These are phyloP conservation scores for Petrolisthes manimaculis DNA, from an alignment of 2,888 invertebrate species.

Conservation along the genomic window DNA sequence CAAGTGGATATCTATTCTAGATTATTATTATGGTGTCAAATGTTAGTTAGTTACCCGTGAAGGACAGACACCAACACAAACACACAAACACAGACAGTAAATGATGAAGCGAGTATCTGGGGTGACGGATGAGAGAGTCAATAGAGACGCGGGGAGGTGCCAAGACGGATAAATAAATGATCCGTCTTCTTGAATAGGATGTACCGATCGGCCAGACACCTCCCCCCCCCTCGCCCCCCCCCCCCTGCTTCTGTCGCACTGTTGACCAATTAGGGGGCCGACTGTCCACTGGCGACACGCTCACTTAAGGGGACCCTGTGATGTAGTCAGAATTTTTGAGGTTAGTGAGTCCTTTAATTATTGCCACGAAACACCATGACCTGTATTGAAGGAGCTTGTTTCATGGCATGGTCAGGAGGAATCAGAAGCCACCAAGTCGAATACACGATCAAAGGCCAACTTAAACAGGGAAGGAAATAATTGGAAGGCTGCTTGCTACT, in stretches of 20 bases:
- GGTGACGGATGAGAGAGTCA: conserved; percentile 38
- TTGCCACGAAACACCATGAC: no score
- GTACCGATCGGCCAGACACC: conserved; percentile 28
- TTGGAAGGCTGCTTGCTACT: no score
- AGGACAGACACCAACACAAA: background rate
- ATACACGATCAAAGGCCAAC: no score
- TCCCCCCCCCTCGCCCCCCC: background rate
- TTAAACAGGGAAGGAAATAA: no score
- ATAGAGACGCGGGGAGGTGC: conserved; percentile 34
- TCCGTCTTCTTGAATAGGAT: conserved; percentile 33
- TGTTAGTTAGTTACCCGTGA: background rate
- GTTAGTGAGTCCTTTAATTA: no score
- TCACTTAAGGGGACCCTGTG: no score
- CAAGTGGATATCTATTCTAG: no score
- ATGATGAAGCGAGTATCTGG: conserved; percentile 27
- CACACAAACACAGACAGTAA: background rate
- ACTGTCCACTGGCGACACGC: conserved; percentile 4
- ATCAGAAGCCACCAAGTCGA: no score
- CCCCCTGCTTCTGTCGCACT: background rate
- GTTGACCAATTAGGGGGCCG: conserved; percentile 31
- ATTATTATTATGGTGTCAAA: background rate
- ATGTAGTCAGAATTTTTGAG: no score
- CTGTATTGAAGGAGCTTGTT: no score
- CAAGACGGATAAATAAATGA: conserved; percentile 37
- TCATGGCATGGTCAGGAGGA: no score